Evolutionary conservation across 2,888 invertebrate species (phyloP), one percentile per base, ranked within the genome.

Genomic region (Himalopsyche tibetana): DNA sequence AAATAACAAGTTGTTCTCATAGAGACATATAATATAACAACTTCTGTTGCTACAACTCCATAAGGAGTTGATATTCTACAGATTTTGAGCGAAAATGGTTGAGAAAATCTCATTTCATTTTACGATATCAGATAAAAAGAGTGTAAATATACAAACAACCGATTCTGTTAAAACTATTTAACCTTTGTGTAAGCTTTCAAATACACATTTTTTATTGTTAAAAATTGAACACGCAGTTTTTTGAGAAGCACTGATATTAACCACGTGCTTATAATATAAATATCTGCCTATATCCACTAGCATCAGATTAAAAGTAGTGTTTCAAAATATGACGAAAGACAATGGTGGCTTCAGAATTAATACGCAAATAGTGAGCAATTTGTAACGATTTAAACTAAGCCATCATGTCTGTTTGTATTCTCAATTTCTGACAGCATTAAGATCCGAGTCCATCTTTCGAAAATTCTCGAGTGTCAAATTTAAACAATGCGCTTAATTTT

Each of bases 201-300:
- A 74, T 12, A 38, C n/a, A 19, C 2, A n/a, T 74, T 36, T 74
- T 74, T 74, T 2, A 36, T 19, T 38, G 38, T 19, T 74, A 6
- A 74, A 74, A 74, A 74, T 19, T 19, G 19, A 0, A 5, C 51
- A 15, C 3, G 15, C 4, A 51, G 11, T 51, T 51, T 74, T 74
- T 74, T 74, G 74, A 74, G 74, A 74, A 74, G 15, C 74, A 36
- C 74, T 74, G 74, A 74, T 74, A 74, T 15, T 38, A 74, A 74
- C 28, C 74, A 74, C 74, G 74, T 74, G 74, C 12, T 36, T 15
- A 36, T 19, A 4, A 74, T 74, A 36, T 3, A 74, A 36, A 74
- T 74, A 74, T 74, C 74, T 74, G 19, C 36, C 15, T 15, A 74
- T 36, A 74, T 74, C 28, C 51, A 51, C 51, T 38, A 36, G 38